Base-by-base conservation (phyloP, 1,140 invertebrate genomes). In the Heliothis subflexa region DNA sequence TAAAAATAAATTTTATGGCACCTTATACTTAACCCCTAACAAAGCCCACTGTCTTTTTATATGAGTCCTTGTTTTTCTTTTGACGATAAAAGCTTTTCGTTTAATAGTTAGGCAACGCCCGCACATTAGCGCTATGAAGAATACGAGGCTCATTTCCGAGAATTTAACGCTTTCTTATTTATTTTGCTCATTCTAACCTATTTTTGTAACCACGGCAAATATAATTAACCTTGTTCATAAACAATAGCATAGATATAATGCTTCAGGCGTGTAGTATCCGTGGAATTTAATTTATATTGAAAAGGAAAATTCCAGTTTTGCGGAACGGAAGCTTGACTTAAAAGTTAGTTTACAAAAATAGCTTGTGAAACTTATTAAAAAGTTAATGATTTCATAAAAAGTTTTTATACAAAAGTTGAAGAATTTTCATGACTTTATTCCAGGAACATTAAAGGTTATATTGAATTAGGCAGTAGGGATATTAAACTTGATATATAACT, bases 21-120 rank as follows among this genome's bases (percentile, higher is more conserved):
- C 61, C 14, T 40, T 14, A n/a, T 40, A 62, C 28, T n/a, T 16
- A 45, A 45, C n/a, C 64, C 80, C 64, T 62, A 57, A 76, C 72
- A 79, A 82, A 82, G 54, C 57, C 74, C 64, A 25, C 47, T 68
- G 64, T 40, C 70, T 73, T 74, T 81, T 78, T 76, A 76, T 74
- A 62, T 54, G 73, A 47, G 4, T 18, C 61, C 33, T 12, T 18
- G 54, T 75, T 83, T 79, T 83, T 72, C 50, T 28, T 79, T 49
- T 79, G 12, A 57, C 74, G 74, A 68, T 81, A 74, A 79, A 83
- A 83, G 73, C 62, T 57, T 70, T 81, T 61, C 28, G 78, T 79
- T 82, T 79, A 82, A 77, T 78, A 71, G 52, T 68, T 18, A 62
- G 16, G 14, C 28, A 64, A 64, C 28, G 28, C 49, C 2, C 72